Evolutionary conservation across 2,797 vertebrate genomes (phyloP), one percentile per base, ranked within the genome.

Genomic region (Parambassis ranga): DNA sequence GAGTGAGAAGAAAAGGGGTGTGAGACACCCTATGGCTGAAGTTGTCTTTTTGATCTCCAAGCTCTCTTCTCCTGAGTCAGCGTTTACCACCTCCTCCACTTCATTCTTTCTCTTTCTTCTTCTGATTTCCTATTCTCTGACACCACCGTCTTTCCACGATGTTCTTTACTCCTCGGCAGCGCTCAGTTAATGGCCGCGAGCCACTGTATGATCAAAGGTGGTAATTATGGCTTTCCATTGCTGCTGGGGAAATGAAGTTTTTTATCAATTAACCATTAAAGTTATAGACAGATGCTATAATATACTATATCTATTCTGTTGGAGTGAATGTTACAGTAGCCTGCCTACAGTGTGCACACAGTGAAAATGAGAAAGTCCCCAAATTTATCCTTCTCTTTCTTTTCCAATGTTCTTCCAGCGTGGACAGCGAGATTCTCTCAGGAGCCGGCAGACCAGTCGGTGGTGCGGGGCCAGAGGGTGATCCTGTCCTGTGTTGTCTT

Each of bases 361-460:
- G 10, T 38, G 23, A 48, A 39, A 61, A 44, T 50, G 36, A 58
- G 22, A 73, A 61, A 70, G 56, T 58, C 44, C 39, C 20, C 56
- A 59, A 68, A 84, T 51, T 64, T 44, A 38, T 58, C 24, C 15
- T 11, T 43, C 7, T 37, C 13, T 52, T 30, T 39, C 16, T 26
- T 31, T 39, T 26, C 41, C 36, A 10, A 27, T 20, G 35, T 20
- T n/a, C 5, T 30, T 63, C 16, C 91, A 93, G 94, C 66, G 67
- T 86, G 85, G 63, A 93, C 92, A 59, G 93, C 94, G 0, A 93
- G 95, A 61, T 97, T 98, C 87, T 94, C 94, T 71, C 95, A 98
- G 91, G 96, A 98, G 89, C 96, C 96, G 0, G 92, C 94, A 27
- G 96, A 98, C 86, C 95, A 95, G 93, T 95, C 94, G 0, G 96